A percentile compares a stretch with the other conserved stretches of the same genome.
Evolutionary conservation across 2,888 invertebrate species (phyloP).

Genomic region (Anoplius nigerrimus): DNA sequence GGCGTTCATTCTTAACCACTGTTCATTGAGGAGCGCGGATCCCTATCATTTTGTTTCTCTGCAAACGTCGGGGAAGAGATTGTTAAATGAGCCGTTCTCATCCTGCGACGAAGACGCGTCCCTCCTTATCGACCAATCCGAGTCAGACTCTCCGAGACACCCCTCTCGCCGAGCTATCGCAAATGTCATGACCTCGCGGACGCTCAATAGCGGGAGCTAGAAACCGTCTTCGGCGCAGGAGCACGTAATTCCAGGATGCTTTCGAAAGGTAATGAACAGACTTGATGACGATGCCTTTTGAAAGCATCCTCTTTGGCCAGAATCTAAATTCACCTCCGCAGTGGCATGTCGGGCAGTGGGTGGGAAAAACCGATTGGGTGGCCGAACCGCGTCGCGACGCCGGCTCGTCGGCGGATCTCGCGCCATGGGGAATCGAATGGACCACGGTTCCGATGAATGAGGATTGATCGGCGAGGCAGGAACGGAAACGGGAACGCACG

Average conservation of each 20-base stretch:
- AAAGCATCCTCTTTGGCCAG: slow-evolving; percentile 67
- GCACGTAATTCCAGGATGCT: slow-evolving; percentile 61
- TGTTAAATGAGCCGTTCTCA: too few species aligned
- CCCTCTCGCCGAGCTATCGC: too few species aligned
- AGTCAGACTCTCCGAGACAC: too few species aligned
- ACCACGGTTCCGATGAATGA: neutral
- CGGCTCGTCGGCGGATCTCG: neutral
- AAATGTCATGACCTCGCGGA: too few species aligned
- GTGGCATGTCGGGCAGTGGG: neutral
- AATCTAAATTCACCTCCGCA: too few species aligned
- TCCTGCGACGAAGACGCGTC: too few species aligned
- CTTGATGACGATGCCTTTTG: slow-evolving; percentile 68
- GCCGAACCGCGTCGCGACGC: too few species aligned
- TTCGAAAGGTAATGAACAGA: slow-evolving; percentile 72
- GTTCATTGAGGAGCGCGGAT: slow-evolving; percentile 2
- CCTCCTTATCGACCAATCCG: too few species aligned
- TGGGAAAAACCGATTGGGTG: neutral
- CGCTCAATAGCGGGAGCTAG: too few species aligned
- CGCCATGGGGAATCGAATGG: neutral
- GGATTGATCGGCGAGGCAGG: neutral
- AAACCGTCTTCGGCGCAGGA: neutral
- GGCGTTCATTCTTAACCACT: slow-evolving; percentile 57
- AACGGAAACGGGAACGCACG: neutral
- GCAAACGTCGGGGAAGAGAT: too few species aligned
- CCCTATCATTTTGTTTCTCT: too few species aligned